Evolutionary conservation across 37 sponge, comb jelly and placozoan genomes (phyloP).

Genomic region (Aphrocallistes beatrix): DNA sequence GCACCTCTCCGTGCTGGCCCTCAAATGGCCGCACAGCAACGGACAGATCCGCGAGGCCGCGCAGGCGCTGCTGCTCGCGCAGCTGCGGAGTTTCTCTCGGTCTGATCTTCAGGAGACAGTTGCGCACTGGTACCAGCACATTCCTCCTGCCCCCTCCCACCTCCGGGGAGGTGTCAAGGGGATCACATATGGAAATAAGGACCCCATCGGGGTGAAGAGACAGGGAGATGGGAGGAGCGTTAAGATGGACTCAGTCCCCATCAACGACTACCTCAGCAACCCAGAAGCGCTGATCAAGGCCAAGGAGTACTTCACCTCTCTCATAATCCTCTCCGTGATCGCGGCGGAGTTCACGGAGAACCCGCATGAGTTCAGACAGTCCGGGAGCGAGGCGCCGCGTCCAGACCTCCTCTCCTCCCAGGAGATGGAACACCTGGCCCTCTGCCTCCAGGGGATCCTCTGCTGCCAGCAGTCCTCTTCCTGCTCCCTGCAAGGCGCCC

Average conservation of each 20-base stretch:
- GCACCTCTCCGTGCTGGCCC: constrained; percentile 67
- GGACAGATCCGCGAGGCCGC: constrained; percentile 78
- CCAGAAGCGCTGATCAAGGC: constrained; percentile 34
- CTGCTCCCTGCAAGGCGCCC: constrained; percentile 36
- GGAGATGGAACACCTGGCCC: neutral
- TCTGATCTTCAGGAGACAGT: constrained; percentile 43
- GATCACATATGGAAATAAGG: neutral
- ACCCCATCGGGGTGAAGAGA: neutral
- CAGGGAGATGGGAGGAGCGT: neutral
- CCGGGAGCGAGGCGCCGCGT: neutral
- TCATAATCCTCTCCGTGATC: constrained; percentile 75
- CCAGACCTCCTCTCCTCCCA: neutral
- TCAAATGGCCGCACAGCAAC: constrained; percentile 52
- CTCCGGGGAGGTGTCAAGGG: neutral
- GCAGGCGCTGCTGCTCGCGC: constrained; percentile 72
- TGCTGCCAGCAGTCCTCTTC: constrained; percentile 37
- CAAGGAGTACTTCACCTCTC: constrained; percentile 69
- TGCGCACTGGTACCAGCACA: constrained; percentile 42
- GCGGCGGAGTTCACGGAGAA: constrained; percentile 64
- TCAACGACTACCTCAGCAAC: constrained; percentile 8
- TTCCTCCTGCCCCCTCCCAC: constrained; percentile 34
- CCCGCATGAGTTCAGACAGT: neutral
- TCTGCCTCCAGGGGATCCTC: constrained; percentile 36
- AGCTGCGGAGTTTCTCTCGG: constrained; percentile 49
- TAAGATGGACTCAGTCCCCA: neutral